Evolutionary conservation across 1,140 invertebrate species (phyloP), one percentile per base, ranked within the genome.

Genomic region (Pectinophora gossypiella): DNA sequence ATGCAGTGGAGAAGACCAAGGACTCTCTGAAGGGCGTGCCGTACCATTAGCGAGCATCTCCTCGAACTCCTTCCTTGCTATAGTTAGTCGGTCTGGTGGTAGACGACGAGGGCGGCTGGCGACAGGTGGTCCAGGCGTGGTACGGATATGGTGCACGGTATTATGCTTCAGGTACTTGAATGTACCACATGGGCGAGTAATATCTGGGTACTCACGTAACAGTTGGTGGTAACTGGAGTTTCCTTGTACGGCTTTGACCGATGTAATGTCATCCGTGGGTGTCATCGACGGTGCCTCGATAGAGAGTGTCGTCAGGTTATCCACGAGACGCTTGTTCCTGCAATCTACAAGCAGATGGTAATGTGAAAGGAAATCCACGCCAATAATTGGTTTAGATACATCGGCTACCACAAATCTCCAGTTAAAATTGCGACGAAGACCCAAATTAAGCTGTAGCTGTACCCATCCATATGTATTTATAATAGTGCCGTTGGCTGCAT

Each of bases 1-100:
- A 35, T 85, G 74, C 5, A 88, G 43, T 18, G 83, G 80, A 7
- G 68, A 74, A 9, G 84, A 64, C 83, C 85, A 90, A 21, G 73
- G 46, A 48, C 76, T 77, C 16, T 60, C 69, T 0, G 76, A 78
- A 1, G 64, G 71, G 9, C 68, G 57, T 18, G 68, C 64, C 10
- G 79, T 69, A 7, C 73, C 76, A 3, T 19, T n/a, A 47, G 16
- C 20, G 50, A 57, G 27, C 51, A 51, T 42, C 3, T 15, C 20
- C 16, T 51, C 49, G n/a, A 51, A 51, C 16, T 42, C 21, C 9
- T 23, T 19, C 18, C 27, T 51, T 22, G 16, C 49, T 1, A 15
- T 6, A 15, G 6, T 2, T 3, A 22, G 20, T 16, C 40, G 15
- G 23, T 51, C 48, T 23, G 49, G 49, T 16, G 36, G 22, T 13